phyloP scores from a whole-genome alignment of 2,888 invertebrate genomes.

The Polydrusus tereticollis region DNA sequence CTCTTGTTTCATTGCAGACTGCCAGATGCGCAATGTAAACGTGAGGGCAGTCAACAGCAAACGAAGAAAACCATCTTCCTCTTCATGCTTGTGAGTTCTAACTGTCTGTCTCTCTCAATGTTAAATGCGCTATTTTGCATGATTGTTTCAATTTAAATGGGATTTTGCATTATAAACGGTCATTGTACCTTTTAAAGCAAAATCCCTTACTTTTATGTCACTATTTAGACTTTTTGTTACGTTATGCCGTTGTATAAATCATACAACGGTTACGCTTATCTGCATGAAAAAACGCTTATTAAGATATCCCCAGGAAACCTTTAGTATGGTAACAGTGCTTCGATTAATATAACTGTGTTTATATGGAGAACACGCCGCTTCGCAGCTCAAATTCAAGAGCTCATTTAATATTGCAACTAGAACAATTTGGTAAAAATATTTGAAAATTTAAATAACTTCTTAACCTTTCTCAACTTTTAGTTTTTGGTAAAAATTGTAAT shows the following conservation, averaged over 20 bases:
- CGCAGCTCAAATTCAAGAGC: no score
- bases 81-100: slow-evolving; percentile 78
- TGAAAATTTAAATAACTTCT: no score
- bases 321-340: no score
- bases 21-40: slow-evolving; percentile 82
- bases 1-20: slow-evolving; percentile 82
- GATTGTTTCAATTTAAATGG: slow-evolving; percentile 25
- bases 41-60: slow-evolving; percentile 79
- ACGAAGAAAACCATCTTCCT: slow-evolving; percentile 75
- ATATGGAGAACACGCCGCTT: no score
- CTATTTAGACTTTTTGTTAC: slow-evolving; percentile 18
- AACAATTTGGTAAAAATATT: no score
- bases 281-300: no score
- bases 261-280: slow-evolving; percentile 6
- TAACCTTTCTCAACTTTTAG: no score
- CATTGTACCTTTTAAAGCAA: background rate
- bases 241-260: no score
- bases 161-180: background rate
- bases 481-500: no score
- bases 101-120: slow-evolving; percentile 64
- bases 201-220: background rate
- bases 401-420: no score
- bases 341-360: no score
- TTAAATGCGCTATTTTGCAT: slow-evolving; percentile 55
- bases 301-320: no score